Evolutionary conservation across 2,113 vertebrate species (phyloP).

Genomic region (Onychostruthus taczanowskii): DNA sequence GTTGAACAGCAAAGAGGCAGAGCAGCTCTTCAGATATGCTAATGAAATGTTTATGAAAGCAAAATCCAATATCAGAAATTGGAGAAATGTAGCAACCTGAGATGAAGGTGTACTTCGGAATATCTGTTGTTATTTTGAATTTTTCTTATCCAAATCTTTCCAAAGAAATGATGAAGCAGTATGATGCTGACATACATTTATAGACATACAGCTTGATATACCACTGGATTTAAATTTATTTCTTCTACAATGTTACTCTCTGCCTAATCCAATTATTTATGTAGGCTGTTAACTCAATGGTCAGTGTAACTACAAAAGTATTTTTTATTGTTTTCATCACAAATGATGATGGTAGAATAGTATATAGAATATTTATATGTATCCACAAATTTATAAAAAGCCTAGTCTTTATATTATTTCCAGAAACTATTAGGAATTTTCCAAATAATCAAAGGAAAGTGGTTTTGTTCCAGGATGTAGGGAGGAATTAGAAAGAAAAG

Average conservation of each 20-base stretch:
- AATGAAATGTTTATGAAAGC: background rate
- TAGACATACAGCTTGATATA: background rate
- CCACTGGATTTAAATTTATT: background rate
- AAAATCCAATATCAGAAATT: background rate
- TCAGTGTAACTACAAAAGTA: background rate
- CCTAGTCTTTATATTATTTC: background rate
- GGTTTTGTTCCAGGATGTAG: background rate
- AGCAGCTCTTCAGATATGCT: background rate
- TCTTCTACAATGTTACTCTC: background rate
- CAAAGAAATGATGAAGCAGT: background rate
- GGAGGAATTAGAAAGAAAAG: background rate
- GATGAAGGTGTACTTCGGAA: background rate
- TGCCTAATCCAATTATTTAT: background rate
- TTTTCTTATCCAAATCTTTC: background rate
- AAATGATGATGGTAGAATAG: background rate
- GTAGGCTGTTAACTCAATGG: background rate
- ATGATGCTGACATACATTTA: background rate
- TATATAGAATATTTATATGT: background rate
- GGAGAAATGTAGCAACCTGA: background rate
- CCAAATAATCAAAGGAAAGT: background rate
- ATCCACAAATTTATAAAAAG: background rate
- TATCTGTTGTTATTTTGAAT: background rate
- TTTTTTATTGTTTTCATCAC: background rate
- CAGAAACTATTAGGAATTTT: background rate
- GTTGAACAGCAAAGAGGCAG: background rate